Conservation (phyloP, 2,797 vertebrate genomes). For the Borostomias antarcticus region DNA sequence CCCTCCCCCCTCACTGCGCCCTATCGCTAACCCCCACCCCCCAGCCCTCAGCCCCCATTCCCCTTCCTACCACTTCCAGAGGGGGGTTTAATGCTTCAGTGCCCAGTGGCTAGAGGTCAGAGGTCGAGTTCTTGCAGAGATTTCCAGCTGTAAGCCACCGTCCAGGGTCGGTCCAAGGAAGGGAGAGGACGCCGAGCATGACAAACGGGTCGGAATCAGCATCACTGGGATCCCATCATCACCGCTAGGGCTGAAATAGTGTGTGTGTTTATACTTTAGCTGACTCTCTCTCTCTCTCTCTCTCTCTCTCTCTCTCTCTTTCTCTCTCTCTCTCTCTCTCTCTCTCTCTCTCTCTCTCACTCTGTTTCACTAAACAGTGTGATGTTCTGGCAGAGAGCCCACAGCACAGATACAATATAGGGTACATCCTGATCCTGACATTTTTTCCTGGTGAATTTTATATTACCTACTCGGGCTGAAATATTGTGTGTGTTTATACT, state of each 20-base stretch:
- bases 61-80: background rate
- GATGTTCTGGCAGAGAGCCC: background rate
- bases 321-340: constrained; percentile 6
- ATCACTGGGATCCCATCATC: too few species aligned
- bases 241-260: too few species aligned
- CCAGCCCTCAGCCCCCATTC: constrained; percentile 30
- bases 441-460: background rate
- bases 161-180: background rate
- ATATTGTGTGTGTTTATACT: too few species aligned
- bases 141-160: constrained; percentile 34
- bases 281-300: background rate
- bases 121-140: constrained; percentile 40
- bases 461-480: background rate
- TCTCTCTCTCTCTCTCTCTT: constrained; percentile 5
- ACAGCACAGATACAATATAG: too few species aligned
- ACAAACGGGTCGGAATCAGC: too few species aligned
- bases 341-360: background rate
- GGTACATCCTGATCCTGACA: too few species aligned
- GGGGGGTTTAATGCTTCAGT: background rate
- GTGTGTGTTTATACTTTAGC: too few species aligned
- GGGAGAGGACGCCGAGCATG: too few species aligned
- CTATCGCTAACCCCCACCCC: constrained; percentile 27
- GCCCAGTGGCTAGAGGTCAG: constrained; percentile 28
- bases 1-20: background rate
- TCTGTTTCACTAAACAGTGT: constrained; percentile 18